Percentiles rank a stretch among this genome's conserved stretches.
These are phyloP conservation scores for Drosophila obscura DNA, from an alignment of 1,140 invertebrate genomes.

Conservation along the genomic window DNA sequence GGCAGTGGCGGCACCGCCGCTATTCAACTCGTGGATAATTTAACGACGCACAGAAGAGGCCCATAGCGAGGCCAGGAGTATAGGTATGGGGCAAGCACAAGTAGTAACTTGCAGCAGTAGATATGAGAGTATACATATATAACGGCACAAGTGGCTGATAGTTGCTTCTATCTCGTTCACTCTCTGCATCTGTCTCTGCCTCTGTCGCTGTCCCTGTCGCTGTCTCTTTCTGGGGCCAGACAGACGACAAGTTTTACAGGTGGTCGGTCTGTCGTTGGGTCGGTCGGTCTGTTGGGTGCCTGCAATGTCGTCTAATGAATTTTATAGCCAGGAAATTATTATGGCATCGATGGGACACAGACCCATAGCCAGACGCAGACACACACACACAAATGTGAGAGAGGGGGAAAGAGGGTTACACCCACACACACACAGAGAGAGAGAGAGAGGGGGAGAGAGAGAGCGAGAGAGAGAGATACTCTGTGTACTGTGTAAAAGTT, in stretches of 20 bases:
- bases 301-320: slow-evolving; percentile 74
- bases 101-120: too few relatives aligned
- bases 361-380: slow-evolving; percentile 2
- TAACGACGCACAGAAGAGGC: too few relatives aligned
- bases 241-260: slow-evolving; percentile 57
- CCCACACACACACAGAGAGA: neutral
- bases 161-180: neutral
- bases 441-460: slow-evolving; percentile 1
- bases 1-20: too few relatives aligned
- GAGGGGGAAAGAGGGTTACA: neutral
- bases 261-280: slow-evolving; percentile 36
- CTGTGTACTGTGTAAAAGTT: slow-evolving; percentile 60
- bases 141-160: too few relatives aligned
- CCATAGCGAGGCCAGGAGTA: too few relatives aligned
- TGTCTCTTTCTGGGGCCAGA: neutral
- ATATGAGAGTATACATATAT: neutral
- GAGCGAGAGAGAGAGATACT: slow-evolving; percentile 10
- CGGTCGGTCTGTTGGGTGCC: slow-evolving; percentile 29
- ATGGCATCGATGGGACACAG: slow-evolving; percentile 66
- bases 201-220: neutral
- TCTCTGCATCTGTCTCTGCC: neutral
- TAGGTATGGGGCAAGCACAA: too few relatives aligned
- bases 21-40: too few relatives aligned
- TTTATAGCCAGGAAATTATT: slow-evolving; percentile 83
- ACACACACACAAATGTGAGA: slow-evolving; percentile 1